These are phyloP conservation scores for Tenthredo scrophulariae DNA, from an alignment of 2,888 invertebrate species.

Conservation along the genomic window DNA sequence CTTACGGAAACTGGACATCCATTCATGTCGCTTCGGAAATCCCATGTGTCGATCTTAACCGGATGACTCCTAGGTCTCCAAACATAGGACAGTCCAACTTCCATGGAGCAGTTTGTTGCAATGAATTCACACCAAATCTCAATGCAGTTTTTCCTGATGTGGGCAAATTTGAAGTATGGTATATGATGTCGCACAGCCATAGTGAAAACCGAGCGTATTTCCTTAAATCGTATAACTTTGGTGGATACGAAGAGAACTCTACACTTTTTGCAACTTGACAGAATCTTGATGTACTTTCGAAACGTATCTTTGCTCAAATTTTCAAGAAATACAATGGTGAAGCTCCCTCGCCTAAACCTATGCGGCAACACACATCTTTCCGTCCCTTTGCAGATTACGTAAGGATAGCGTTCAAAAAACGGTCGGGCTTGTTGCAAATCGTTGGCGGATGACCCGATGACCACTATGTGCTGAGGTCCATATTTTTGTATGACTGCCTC, in stretches of 20 bases:
- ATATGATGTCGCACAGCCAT: background rate
- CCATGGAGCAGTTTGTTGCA: constrained; percentile 6
- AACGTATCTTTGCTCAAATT: background rate
- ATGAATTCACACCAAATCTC: constrained; percentile 9
- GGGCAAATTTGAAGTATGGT: constrained; percentile 5
- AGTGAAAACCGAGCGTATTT: background rate
- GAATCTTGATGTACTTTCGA: background rate
- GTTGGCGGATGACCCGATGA: background rate
- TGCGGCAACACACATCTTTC: background rate
- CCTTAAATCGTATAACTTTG: background rate
- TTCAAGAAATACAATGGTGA: constrained; percentile 4
- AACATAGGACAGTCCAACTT: background rate
- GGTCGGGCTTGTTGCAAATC: background rate
- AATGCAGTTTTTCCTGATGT: background rate
- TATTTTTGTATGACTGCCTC: background rate
- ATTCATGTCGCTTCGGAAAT: background rate
- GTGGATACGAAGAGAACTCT: constrained; percentile 9
- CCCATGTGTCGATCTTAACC: background rate
- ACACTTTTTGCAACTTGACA: constrained; percentile 9
- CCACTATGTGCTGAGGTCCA: background rate
- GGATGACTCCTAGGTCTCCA: background rate
- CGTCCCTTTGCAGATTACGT: background rate
- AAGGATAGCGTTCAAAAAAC: constrained; percentile 10
- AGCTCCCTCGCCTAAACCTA: background rate
- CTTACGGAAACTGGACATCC: constrained; percentile 28